Evolutionary conservation across 1,140 invertebrate genomes (phyloP), one percentile per base, ranked within the genome.

Genomic region (Drosophila ananassae): DNA sequence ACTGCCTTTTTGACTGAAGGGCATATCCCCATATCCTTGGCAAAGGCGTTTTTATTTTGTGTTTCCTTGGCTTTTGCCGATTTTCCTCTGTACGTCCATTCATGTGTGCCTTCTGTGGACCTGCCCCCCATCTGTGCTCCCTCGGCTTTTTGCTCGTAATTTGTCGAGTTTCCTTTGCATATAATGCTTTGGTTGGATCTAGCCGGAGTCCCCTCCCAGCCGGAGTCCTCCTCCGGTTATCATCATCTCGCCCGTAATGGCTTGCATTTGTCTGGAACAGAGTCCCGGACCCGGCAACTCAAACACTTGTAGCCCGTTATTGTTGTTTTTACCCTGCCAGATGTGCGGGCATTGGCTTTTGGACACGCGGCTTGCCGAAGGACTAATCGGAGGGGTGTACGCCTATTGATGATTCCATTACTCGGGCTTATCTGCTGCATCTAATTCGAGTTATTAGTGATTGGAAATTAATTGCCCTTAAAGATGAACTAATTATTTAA

Each of bases 81-180:
- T 82, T 82, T 81, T 52, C 46, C 68, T 68, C 60, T 66, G 60
- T 73, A 73, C 55, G 68, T 44, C 46, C 68, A 59, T 72, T 66
- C 67, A 71, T 57, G 67, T 78, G 55, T 73, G 57, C 57, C 28
- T 28, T 30, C 64, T 2, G n/a, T 7, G 17, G 50, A 12, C 12
- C 47, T 24, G 28, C 3, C 9, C 17, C 60, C 25, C 17, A 9
- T 5, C 6, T 50, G 30, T 25, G 37, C 32, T 66, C 66, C 75
- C 63, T 52, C 32, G 57, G 53, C 62, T 63, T 56, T 37, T 60
- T 73, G 63, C 52, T 57, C 78, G 77, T 80, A 85, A 84, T 85
- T 80, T 84, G 73, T 72, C 73, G 63, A 84, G 80, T 85, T 84
- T 84, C 81, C 80, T 73, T 83, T 73, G 50, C 69, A 56, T 55